These are phyloP conservation scores for Xiphydria camelus DNA, from an alignment of 2,888 invertebrate genomes.

Conservation along the genomic window DNA sequence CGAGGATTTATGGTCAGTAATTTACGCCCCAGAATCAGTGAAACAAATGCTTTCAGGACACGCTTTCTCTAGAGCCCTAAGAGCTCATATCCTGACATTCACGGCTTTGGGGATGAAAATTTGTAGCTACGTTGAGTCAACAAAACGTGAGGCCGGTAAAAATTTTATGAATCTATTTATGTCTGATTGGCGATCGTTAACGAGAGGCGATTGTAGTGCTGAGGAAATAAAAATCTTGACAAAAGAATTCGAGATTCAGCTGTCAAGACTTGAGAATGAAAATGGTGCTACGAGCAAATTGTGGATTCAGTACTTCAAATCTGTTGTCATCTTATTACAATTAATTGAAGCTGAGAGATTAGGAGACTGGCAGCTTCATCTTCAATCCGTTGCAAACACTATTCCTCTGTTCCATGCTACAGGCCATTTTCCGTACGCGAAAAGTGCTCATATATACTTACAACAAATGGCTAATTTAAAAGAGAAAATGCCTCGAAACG, in stretches of 20 bases:
- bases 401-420: no score
- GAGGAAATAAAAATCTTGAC: constrained; percentile 1
- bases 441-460: no score
- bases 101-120: constrained; percentile 6
- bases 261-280: background rate
- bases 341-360: no score
- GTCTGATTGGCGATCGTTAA: background rate
- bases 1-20: no score
- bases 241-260: background rate
- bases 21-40: no score
- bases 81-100: constrained; percentile 7
- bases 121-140: background rate
- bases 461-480: no score
- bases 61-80: constrained; percentile 2
- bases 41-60: constrained; percentile 7
- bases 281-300: constrained; percentile 3
- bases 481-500: no score
- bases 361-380: no score
- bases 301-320: no score
- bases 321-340: no score
- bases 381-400: no score
- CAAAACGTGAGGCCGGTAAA: background rate
- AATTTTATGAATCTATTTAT: background rate
- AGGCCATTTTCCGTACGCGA: no score
- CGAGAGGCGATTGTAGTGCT: background rate